A percentile compares a stretch with the other conserved stretches of the same genome.
These are phyloP conservation scores for Dolichomitus sp. DNA, from an alignment of 2,888 invertebrate genomes.

Conservation along the genomic window DNA sequence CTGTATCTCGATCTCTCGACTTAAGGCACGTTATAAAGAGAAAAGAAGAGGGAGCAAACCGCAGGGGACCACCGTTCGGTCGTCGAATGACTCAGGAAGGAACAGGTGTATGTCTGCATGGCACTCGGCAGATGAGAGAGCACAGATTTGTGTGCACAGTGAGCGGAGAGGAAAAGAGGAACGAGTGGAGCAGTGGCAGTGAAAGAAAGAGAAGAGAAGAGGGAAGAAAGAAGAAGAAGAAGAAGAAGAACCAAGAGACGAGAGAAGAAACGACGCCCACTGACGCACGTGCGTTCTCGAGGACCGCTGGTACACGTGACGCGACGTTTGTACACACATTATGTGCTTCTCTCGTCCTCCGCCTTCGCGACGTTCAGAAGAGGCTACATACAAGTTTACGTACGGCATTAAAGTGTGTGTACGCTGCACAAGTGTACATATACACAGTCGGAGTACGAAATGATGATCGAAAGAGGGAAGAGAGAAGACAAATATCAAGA, in stretches of 20 bases:
- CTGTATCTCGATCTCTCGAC: constrained; percentile 26
- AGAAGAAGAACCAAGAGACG: constrained; percentile 18
- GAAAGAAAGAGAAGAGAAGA: constrained; percentile 8
- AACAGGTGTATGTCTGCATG: constrained; percentile 75
- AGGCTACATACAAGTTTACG: constrained; percentile 54
- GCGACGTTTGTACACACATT: constrained; percentile 67
- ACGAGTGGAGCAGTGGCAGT: constrained; percentile 31
- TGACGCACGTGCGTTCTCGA: constrained; percentile 69
- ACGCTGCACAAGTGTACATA: constrained; percentile 44
- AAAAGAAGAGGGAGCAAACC: constrained; percentile 65
- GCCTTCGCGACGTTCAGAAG: constrained; percentile 33
- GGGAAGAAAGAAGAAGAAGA: constrained; percentile 28
- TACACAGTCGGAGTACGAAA: constrained; percentile 53
- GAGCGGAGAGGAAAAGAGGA: constrained; percentile 33
- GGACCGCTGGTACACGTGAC: constrained; percentile 66
- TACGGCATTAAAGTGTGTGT: constrained; percentile 46
- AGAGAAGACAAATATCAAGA: constrained; percentile 31
- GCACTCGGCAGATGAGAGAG: constrained; percentile 26
- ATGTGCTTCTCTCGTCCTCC: constrained; percentile 43
- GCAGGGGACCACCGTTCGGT: constrained; percentile 72
- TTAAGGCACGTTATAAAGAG: constrained; percentile 33
- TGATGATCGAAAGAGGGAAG: constrained; percentile 13
- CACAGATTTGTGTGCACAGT: constrained; percentile 52
- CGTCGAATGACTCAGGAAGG: constrained; percentile 74
- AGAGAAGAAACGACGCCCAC: constrained; percentile 62